These are phyloP conservation scores for Pseudomyrmex concolor DNA, from an alignment of 1,140 invertebrate genomes.

Conservation along the genomic window DNA sequence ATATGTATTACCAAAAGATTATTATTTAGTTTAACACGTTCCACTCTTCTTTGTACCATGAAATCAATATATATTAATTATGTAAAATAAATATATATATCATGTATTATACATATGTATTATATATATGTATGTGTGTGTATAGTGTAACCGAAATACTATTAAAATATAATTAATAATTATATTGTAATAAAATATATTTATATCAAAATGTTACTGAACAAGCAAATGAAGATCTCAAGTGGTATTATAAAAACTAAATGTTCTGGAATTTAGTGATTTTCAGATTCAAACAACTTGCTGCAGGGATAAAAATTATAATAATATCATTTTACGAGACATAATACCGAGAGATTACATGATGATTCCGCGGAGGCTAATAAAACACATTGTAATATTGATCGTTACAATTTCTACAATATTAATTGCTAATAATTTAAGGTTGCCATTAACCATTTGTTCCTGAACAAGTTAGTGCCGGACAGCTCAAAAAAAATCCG, in stretches of 20 bases:
- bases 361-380: conserved; percentile 40
- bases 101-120: neutral
- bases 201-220: conserved; percentile 8
- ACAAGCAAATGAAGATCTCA: neutral
- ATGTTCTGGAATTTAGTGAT: neutral
- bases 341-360: conserved; percentile 44
- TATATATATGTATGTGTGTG: neutral
- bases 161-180: neutral
- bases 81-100: neutral
- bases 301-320: conserved; percentile 33
- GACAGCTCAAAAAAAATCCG: neutral
- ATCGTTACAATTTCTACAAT: neutral
- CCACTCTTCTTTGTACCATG: neutral
- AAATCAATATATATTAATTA: neutral
- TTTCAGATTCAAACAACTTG: conserved; percentile 5
- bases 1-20: neutral
- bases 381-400: conserved; percentile 39
- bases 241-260: neutral
- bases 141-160: neutral
- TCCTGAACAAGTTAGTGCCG: neutral
- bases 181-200: neutral
- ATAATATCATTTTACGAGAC: conserved; percentile 27
- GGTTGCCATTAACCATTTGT: too few relatives aligned
- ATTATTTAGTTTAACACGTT: neutral
- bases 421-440: conserved; percentile 8